Evolutionary conservation across 1,140 invertebrate genomes (phyloP).

Genomic region (Drosophila repletoides): DNA sequence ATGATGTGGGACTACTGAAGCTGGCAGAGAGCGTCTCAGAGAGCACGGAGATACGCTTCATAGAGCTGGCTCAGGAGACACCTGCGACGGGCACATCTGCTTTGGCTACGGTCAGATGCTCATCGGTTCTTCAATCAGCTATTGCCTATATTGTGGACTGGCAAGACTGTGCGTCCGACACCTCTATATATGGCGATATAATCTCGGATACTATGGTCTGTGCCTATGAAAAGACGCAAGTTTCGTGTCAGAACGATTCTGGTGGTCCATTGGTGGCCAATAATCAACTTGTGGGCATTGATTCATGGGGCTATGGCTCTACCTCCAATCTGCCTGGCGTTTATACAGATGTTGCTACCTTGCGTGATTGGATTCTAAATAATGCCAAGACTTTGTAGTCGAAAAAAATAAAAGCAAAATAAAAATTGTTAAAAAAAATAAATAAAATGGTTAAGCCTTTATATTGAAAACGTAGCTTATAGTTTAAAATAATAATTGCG

Average conservation of each 20-base stretch:
- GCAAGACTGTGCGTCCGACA: constrained; percentile 10
- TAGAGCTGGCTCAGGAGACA: constrained; percentile 32
- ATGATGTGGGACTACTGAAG: constrained; percentile 70
- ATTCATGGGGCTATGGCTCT: constrained; percentile 86
- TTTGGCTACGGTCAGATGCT: constrained; percentile 53
- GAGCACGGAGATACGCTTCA: constrained; percentile 21
- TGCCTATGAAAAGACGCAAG: constrained; percentile 82
- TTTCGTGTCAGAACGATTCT: constrained; percentile 83
- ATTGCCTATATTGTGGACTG: constrained; percentile 21
- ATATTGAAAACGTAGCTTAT: too few relatives aligned
- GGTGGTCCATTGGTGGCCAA: constrained; percentile 75
- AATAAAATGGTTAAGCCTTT: too few relatives aligned
- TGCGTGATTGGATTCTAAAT: constrained; percentile 73
- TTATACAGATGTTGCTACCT: constrained; percentile 84
- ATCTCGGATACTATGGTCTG: constrained; percentile 84
- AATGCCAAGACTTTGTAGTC: constrained; percentile 5
- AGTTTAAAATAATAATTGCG: too few relatives aligned
- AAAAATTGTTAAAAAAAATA: too few relatives aligned
- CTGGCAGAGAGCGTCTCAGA: constrained; percentile 34
- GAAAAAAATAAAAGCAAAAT: too few relatives aligned
- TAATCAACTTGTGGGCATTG: constrained; percentile 83
- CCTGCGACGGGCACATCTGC: constrained; percentile 41
- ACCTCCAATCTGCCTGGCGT: constrained; percentile 84
- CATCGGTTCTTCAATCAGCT: constrained; percentile 13
- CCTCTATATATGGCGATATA: constrained; percentile 41